Conservation (phyloP, 2,113 vertebrate genomes). For the Trogon melanurus region DNA sequence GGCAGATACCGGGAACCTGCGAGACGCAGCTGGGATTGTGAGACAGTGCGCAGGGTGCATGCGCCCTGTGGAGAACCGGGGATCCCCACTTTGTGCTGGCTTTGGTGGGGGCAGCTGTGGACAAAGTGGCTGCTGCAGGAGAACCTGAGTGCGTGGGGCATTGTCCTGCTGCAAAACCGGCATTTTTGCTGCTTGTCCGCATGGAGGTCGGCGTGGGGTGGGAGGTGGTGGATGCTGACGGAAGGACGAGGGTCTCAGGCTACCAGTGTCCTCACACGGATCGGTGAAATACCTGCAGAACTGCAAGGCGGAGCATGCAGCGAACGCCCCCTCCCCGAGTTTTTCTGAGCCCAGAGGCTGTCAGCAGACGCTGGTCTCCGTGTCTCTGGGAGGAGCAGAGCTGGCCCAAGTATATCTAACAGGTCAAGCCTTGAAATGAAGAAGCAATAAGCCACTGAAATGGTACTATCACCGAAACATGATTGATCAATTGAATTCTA, state of each 20-base stretch:
- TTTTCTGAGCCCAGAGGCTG: conserved; percentile 45
- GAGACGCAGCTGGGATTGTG: neutral
- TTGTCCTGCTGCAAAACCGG: neutral
- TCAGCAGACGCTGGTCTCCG: conserved; percentile 66
- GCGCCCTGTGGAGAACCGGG: neutral
- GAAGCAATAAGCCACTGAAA: conserved; percentile 99
- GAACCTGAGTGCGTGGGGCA: neutral
- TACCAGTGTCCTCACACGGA: neutral
- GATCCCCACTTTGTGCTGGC: neutral
- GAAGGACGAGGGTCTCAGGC: neutral
- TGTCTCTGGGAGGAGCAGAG: conserved; percentile 74
- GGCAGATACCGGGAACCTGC: too few species aligned
- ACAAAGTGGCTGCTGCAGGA: too few species aligned
- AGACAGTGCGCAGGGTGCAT: accelerated
- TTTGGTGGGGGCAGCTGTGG: neutral
- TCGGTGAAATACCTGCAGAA: neutral
- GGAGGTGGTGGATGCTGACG: neutral
- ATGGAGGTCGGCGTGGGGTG: neutral
- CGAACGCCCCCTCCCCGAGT: neutral
- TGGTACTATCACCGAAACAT: conserved; percentile 99
- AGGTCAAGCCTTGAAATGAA: conserved; percentile 87
- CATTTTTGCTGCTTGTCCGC: neutral
- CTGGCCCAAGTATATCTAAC: conserved; percentile 79
- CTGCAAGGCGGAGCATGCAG: neutral
- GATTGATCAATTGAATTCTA: conserved; percentile 99